Evolutionary conservation across 1,140 invertebrate genomes (phyloP).

Genomic region (Lethrus apterus): DNA sequence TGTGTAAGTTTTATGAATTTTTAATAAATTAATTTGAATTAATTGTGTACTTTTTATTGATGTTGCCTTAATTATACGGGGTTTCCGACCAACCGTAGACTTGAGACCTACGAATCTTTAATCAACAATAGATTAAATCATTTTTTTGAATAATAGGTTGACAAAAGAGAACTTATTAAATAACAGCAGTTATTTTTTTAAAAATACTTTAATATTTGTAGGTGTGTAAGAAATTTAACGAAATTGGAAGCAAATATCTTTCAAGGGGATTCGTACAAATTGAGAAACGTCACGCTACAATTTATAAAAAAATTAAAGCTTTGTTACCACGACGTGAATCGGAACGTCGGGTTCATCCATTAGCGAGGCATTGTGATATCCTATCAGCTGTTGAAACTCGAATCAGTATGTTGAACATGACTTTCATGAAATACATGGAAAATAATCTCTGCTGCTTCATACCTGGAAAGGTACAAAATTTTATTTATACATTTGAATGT

Average conservation of each 20-base stretch:
- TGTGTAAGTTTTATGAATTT: too few species aligned
- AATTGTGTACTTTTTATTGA: constrained; percentile 2
- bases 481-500: not conserved
- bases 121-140: too few species aligned
- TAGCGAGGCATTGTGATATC: constrained; percentile 81
- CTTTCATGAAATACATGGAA: constrained; percentile 82
- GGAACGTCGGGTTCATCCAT: constrained; percentile 72
- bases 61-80: too few species aligned
- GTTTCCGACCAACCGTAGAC: too few species aligned
- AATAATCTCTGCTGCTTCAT: constrained; percentile 82
- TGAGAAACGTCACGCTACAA: constrained; percentile 66
- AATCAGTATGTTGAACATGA: constrained; percentile 87
- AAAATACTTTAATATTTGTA: constrained; percentile 43
- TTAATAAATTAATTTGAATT: constrained; percentile 11
- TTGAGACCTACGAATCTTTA: too few species aligned
- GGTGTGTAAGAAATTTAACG: constrained; percentile 78
- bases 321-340: constrained; percentile 82
- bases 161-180: too few species aligned
- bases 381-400: constrained; percentile 84
- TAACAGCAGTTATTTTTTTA: too few species aligned
- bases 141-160: too few species aligned
- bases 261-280: constrained; percentile 76
- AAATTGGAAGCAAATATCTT: constrained; percentile 62
- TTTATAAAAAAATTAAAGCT: constrained; percentile 69
- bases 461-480: constrained; percentile 72